Evolutionary conservation across 2,888 invertebrate genomes (phyloP).

Genomic region (Cryptosula pallasiana): DNA sequence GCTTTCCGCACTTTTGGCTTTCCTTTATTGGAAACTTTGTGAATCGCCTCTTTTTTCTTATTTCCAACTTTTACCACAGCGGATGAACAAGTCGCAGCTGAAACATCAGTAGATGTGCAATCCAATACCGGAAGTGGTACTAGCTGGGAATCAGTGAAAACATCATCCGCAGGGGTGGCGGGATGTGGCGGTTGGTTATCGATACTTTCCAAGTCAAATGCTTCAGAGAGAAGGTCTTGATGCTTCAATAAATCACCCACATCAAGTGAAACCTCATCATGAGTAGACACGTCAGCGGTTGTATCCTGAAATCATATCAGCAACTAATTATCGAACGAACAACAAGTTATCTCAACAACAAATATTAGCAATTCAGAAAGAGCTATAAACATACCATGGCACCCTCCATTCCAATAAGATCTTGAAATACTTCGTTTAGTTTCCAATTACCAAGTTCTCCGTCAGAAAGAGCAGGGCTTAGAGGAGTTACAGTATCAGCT

Average conservation of each 20-base stretch:
- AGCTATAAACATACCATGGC: not conserved
- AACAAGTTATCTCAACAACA: too few species aligned
- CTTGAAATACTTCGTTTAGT: slow-evolving; percentile 18
- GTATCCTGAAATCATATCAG: too few species aligned
- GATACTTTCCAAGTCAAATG: not conserved
- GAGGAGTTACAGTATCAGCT: too few species aligned
- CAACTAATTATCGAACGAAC: too few species aligned
- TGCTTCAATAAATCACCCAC: not conserved
- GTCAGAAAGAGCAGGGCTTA: not conserved
- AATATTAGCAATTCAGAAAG: too few species aligned
- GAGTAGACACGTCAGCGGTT: too few species aligned
- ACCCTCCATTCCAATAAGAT: not conserved
- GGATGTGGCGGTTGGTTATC: not conserved
- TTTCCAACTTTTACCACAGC: not conserved
- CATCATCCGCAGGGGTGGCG: not conserved
- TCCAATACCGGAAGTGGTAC: not conserved
- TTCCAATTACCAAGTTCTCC: not conserved
- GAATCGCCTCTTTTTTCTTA: not conserved
- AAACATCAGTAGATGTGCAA: not conserved
- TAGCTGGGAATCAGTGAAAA: not conserved
- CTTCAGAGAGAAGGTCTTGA: not conserved
- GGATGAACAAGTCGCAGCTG: not conserved
- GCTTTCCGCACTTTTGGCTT: not conserved
- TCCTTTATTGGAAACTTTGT: not conserved
- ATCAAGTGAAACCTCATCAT: too few species aligned